Conservation (phyloP, 2,113 vertebrate genomes). For the Forbesichthys agassizii region DNA sequence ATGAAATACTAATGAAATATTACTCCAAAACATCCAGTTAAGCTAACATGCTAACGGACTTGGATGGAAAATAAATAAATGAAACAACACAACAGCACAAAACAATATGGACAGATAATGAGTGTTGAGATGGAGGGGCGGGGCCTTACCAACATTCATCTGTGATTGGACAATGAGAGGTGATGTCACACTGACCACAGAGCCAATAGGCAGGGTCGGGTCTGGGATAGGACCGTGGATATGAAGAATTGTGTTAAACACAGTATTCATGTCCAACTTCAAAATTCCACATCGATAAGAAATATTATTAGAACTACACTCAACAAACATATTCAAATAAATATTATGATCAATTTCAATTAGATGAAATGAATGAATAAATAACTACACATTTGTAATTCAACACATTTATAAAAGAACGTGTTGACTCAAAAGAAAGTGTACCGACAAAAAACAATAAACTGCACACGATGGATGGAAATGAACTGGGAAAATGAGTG, state of each 20-base stretch:
- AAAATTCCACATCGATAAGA: neutral
- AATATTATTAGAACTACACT: neutral
- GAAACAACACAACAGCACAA: no score
- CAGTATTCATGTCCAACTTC: slow-evolving; percentile 10
- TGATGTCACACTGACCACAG: slow-evolving; percentile 59
- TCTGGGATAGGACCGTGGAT: slow-evolving; percentile 53
- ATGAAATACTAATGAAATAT: no score
- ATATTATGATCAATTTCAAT: no score
- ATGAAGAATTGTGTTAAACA: slow-evolving; percentile 46
- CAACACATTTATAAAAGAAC: no score
- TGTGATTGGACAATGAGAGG: slow-evolving; percentile 61
- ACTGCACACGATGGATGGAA: slow-evolving; percentile 6
- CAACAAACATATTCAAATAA: no score
- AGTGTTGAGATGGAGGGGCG: slow-evolving; percentile 20
- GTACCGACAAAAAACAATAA: no score
- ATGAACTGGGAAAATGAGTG: neutral
- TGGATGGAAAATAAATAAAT: no score
- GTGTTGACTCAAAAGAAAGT: no score
- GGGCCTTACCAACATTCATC: slow-evolving; percentile 62
- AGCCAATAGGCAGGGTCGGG: slow-evolving; percentile 42
- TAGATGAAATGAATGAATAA: no score
- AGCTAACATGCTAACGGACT: no score
- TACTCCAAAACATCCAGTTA: no score
- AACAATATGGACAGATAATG: slow-evolving; percentile 10
- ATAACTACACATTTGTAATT: no score